These are phyloP conservation scores for Scaptomyza hsui DNA, from an alignment of 1,140 invertebrate genomes.

Conservation along the genomic window DNA sequence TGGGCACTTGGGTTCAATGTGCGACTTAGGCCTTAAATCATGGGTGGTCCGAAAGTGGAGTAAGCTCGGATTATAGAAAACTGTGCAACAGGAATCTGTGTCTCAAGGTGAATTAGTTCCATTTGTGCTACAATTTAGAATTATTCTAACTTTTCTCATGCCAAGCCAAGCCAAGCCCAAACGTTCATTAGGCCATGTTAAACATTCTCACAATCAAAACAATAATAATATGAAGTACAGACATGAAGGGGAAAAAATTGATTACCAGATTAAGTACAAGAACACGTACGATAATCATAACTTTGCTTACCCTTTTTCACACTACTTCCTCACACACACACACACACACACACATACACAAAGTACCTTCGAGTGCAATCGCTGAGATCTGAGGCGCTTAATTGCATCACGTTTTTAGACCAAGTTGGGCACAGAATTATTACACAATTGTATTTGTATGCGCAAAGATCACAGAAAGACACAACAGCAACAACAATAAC, in stretches of 20 bases:
- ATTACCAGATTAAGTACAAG: conserved; percentile 33
- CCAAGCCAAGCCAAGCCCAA: conserved; percentile 3
- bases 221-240: conserved; percentile 31
- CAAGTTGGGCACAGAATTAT: conserved; percentile 43
- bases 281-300: conserved; percentile 54
- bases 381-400: conserved; percentile 43
- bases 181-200: conserved; percentile 7
- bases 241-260: conserved; percentile 39
- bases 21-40: conserved; percentile 9
- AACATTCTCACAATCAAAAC: conserved; percentile 49
- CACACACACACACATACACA: neutral
- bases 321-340: conserved; percentile 1
- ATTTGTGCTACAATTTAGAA: conserved; percentile 16
- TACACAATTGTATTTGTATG: conserved; percentile 46
- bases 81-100: neutral
- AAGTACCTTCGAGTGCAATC: conserved; percentile 42
- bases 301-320: conserved; percentile 49
- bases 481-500: conserved; percentile 1
- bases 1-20: conserved; percentile 36
- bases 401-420: conserved; percentile 54
- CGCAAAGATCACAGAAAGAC: conserved; percentile 17
- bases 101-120: conserved; percentile 9
- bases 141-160: conserved; percentile 24
- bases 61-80: conserved; percentile 24
- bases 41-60: conserved; percentile 33